Evolutionary conservation across 2,113 vertebrate species (phyloP).

Genomic region (Raphicerus campestris): DNA sequence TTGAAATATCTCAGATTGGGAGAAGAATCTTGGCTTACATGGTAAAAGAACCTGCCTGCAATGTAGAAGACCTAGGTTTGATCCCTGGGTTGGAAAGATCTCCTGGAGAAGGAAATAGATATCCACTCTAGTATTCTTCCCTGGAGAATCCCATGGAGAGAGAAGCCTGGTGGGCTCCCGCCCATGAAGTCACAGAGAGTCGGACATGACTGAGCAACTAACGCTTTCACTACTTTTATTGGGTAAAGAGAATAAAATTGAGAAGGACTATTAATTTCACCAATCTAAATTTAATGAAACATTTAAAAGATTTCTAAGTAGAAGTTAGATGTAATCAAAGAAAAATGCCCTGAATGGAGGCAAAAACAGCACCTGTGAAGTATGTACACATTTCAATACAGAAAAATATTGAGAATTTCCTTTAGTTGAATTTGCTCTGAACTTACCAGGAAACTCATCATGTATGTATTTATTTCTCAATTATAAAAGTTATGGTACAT

Average conservation of each 20-base stretch:
- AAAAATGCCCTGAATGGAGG: neutral
- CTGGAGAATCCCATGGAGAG: neutral
- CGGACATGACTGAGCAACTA: neutral
- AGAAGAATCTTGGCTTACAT: neutral
- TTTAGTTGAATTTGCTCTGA: neutral
- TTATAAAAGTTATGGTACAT: neutral
- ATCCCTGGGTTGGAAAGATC: neutral
- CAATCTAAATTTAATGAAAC: neutral
- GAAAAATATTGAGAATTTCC: neutral
- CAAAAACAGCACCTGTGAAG: constrained; percentile 11
- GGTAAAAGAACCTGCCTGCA: neutral
- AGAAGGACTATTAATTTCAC: neutral
- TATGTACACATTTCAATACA: neutral
- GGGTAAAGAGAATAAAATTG: neutral
- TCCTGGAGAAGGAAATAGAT: neutral
- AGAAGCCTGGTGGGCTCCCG: neutral
- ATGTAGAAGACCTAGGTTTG: neutral
- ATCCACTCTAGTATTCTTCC: neutral
- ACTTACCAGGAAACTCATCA: neutral
- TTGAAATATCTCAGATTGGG: neutral
- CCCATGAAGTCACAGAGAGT: neutral
- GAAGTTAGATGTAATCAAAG: neutral
- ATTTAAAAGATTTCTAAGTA: neutral
- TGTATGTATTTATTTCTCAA: neutral
- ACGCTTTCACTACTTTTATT: neutral